Evolutionary conservation across 2,797 vertebrate species (phyloP).

Genomic region (Morelia viridis): DNA sequence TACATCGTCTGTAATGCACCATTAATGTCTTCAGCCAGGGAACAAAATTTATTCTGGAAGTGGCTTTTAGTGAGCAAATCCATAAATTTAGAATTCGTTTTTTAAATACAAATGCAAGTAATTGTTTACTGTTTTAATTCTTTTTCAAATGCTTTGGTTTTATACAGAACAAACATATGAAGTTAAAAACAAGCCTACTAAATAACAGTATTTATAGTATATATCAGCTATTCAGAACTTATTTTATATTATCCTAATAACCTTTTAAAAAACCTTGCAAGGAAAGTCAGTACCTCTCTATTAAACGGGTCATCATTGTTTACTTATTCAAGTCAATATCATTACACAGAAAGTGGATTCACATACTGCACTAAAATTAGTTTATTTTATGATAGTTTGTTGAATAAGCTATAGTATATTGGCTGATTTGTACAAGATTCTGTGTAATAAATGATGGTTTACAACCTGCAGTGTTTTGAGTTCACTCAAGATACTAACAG

Average conservation of each 20-base stretch:
- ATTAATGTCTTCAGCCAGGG: slow-evolving; percentile 50
- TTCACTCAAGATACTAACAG: neutral
- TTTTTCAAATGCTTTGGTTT: neutral
- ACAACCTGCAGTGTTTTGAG: neutral
- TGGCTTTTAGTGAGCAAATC: slow-evolving; percentile 32
- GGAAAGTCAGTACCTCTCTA: neutral
- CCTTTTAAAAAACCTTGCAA: neutral
- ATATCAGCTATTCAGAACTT: neutral
- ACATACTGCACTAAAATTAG: neutral
- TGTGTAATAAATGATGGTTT: neutral
- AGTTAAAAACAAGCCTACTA: neutral
- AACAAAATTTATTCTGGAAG: slow-evolving; percentile 52
- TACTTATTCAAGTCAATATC: neutral
- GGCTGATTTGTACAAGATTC: neutral
- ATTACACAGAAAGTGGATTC: neutral
- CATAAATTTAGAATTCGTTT: slow-evolving; percentile 57
- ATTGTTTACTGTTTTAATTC: neutral
- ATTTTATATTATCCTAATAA: neutral
- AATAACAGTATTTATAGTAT: neutral
- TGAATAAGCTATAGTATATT: neutral
- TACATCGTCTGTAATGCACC: slow-evolving; percentile 43
- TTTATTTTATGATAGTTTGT: neutral
- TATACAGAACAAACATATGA: neutral
- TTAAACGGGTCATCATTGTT: neutral
- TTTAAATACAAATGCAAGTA: slow-evolving; percentile 37